Conservation (phyloP, 2,113 vertebrate species). For the Chaetodon auriga region DNA sequence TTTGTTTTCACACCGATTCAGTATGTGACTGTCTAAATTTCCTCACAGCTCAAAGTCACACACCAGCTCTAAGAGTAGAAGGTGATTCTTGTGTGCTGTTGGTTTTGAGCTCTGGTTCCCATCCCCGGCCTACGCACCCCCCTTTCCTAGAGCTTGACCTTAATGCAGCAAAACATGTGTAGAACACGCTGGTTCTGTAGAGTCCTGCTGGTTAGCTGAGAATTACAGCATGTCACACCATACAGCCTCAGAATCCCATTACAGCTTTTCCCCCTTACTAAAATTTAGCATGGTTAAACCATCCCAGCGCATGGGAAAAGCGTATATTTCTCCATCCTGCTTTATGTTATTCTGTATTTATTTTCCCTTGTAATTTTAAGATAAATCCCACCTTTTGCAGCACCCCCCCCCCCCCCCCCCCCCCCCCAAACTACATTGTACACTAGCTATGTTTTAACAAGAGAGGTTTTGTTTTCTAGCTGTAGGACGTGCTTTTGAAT, state of each 20-base stretch:
- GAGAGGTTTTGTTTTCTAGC: constrained; percentile 32
- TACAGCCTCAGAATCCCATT: constrained; percentile 28
- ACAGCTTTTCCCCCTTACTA: constrained; percentile 52
- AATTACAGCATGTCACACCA: constrained; percentile 65
- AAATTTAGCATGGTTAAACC: constrained; percentile 72
- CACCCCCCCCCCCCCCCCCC: constrained; percentile 18
- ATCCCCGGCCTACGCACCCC: constrained; percentile 44
- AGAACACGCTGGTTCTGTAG: constrained; percentile 31
- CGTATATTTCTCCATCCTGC: constrained; percentile 45
- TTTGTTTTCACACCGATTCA: constrained; percentile 64
- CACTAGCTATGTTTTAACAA: constrained; percentile 32
- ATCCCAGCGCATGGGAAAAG: constrained; percentile 67
- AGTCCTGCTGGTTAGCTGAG: constrained; percentile 38
- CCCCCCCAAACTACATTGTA: constrained; percentile 17
- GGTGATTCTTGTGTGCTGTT: constrained; percentile 80
- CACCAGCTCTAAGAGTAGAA: constrained; percentile 77
- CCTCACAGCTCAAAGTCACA: constrained; percentile 70
- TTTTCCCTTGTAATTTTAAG: neutral
- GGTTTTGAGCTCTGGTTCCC: constrained; percentile 66
- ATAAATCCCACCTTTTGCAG: constrained; percentile 43
- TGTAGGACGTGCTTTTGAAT: constrained; percentile 60
- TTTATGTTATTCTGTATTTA: constrained; percentile 34
- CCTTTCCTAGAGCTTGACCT: constrained; percentile 46
- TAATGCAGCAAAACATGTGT: constrained; percentile 38
- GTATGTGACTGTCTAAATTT: constrained; percentile 57